phyloP scores from a whole-genome alignment of 2,888 invertebrate species.

The Drosophila testacea region DNA sequence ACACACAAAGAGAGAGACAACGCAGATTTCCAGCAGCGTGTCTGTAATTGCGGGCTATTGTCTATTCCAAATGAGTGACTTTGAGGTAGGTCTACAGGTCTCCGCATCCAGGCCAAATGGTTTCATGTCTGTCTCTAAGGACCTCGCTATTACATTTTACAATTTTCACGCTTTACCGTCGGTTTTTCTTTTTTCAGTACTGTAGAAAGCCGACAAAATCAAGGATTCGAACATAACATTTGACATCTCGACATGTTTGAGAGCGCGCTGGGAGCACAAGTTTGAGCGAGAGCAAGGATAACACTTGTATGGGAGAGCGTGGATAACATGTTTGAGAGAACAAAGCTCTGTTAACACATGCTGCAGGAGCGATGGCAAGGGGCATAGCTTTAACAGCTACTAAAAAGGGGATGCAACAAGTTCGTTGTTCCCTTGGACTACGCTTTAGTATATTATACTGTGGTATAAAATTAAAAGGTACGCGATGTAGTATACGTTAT shows the following conservation, averaged over 20 bases:
- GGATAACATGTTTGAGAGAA: slow-evolving; percentile 23
- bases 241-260: slow-evolving; percentile 41
- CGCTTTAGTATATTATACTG: slow-evolving; percentile 1
- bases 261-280: slow-evolving; percentile 14
- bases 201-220: slow-evolving; percentile 16
- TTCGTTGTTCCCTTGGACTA: not conserved
- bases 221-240: slow-evolving; percentile 27
- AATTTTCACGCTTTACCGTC: slow-evolving; percentile 43
- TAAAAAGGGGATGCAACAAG: slow-evolving; percentile 9
- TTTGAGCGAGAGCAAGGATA: slow-evolving; percentile 34
- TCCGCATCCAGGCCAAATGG: slow-evolving; percentile 8
- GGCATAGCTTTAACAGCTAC: slow-evolving; percentile 1
- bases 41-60: slow-evolving; percentile 71
- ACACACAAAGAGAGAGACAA: slow-evolving; percentile 10
- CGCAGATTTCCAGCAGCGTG: slow-evolving; percentile 34
- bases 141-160: slow-evolving; percentile 32
- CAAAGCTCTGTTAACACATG: slow-evolving; percentile 3
- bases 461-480: no score
- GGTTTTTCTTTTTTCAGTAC: slow-evolving; percentile 12
- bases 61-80: slow-evolving; percentile 67
- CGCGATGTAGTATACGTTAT: not conserved
- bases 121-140: slow-evolving; percentile 26
- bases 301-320: slow-evolving; percentile 25
- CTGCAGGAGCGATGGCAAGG: slow-evolving; percentile 18
- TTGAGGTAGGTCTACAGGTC: slow-evolving; percentile 70